Conservation (phyloP, 2,888 invertebrate genomes). For the Xanthostigma xanthostigma region DNA sequence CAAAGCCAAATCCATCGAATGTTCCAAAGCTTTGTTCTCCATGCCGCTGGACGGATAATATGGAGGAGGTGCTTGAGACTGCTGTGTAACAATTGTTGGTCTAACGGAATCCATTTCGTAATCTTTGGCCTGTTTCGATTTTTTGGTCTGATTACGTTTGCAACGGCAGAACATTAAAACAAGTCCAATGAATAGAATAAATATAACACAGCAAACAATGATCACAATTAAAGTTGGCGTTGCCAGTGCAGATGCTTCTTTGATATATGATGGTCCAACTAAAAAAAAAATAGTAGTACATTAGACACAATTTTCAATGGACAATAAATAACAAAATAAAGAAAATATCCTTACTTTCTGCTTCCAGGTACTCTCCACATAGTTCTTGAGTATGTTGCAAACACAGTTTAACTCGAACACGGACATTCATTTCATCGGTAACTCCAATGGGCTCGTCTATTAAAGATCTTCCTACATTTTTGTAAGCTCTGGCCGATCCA, state of each 20-base stretch:
- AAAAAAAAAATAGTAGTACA: constrained; percentile 18
- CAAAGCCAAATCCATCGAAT: constrained; percentile 71
- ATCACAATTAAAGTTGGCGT: constrained; percentile 67
- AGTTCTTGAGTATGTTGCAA: constrained; percentile 64
- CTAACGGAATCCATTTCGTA: constrained; percentile 82
- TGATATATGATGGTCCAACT: constrained; percentile 71
- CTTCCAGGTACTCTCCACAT: constrained; percentile 71
- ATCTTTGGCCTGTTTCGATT: constrained; percentile 68
- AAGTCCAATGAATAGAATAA: constrained; percentile 57
- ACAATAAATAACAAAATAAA: neutral
- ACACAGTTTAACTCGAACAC: constrained; percentile 69
- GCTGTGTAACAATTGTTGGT: constrained; percentile 72
- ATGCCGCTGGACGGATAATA: constrained; percentile 78
- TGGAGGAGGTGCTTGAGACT: constrained; percentile 76
- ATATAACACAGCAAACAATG: constrained; percentile 66
- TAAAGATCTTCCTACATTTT: constrained; percentile 33
- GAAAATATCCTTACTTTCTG: constrained; percentile 52
- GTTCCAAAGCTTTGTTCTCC: constrained; percentile 85
- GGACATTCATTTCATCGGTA: constrained; percentile 45
- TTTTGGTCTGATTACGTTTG: constrained; percentile 66
- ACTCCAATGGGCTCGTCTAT: constrained; percentile 38
- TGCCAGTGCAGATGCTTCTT: constrained; percentile 60
- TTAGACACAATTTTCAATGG: neutral
- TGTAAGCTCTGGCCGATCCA: constrained; percentile 30
- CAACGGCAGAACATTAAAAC: constrained; percentile 75